These are phyloP conservation scores for Drosophila cardini DNA, from an alignment of 1,140 invertebrate genomes.

Conservation along the genomic window DNA sequence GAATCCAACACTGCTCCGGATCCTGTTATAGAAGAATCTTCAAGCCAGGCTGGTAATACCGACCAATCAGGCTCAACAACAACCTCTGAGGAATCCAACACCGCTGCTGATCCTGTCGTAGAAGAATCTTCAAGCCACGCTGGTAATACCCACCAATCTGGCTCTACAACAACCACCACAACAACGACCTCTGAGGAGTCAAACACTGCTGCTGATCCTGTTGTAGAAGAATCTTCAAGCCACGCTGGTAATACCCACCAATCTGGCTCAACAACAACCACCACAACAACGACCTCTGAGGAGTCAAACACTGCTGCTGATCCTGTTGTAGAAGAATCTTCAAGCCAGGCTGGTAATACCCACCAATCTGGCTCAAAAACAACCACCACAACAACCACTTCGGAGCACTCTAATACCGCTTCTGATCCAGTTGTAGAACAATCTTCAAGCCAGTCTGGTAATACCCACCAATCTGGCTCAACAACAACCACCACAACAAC, in stretches of 20 bases:
- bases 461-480: conserved; percentile 1
- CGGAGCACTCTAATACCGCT: not conserved
- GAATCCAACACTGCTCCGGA: too few relatives aligned
- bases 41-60: conserved; percentile 2
- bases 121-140: conserved; percentile 1
- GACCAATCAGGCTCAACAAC: conserved; percentile 16
- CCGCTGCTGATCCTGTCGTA: too few relatives aligned
- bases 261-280: conserved; percentile 16
- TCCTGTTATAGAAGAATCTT: not conserved
- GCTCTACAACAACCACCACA: conserved; percentile 7
- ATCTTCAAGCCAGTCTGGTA: not conserved
- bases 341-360: not conserved
- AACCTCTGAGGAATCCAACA: too few relatives aligned
- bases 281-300: not conserved
- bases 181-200: conserved; percentile 8
- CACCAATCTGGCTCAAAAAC: conserved; percentile 20
- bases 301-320: not conserved
- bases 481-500: conserved; percentile 5
- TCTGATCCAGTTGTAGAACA: not conserved
- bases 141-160: not conserved
- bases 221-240: not conserved
- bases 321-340: not conserved
- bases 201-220: not conserved
- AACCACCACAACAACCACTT: conserved; percentile 1
- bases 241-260: not conserved